These are phyloP conservation scores for Clarias gariepinus DNA, from an alignment of 2,113 vertebrate species.

Conservation along the genomic window DNA sequence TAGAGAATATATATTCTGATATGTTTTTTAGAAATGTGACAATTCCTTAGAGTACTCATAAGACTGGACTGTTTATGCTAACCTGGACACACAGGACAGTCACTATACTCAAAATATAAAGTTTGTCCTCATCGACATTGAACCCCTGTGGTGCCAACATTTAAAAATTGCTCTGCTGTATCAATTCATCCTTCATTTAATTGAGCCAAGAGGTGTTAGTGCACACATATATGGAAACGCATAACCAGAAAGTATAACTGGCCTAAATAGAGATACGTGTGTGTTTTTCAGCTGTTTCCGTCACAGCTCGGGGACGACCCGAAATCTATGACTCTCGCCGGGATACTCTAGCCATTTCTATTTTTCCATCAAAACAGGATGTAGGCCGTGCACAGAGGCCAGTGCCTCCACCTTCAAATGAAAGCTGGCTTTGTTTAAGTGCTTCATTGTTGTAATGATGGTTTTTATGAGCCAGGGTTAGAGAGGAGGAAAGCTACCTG, in stretches of 20 bases:
- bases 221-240: background rate
- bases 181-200: background rate
- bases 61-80: background rate
- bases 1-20: background rate
- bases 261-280: background rate
- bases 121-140: background rate
- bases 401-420: conserved; percentile 48
- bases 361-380: conserved; percentile 61
- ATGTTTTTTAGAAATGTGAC: background rate
- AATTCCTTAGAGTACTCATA: background rate
- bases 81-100: background rate
- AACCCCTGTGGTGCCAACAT: background rate
- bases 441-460: conserved; percentile 33
- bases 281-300: background rate
- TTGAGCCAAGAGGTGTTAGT: background rate
- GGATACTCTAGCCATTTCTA: conserved; percentile 26
- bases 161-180: background rate
- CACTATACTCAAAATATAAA: background rate
- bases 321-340: background rate
- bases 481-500: conserved; percentile 27
- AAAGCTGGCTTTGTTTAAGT: conserved; percentile 46
- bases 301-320: background rate
- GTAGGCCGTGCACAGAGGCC: conserved; percentile 28
- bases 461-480: conserved; percentile 6
- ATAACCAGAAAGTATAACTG: background rate